Evolutionary conservation across 2,888 invertebrate genomes (phyloP).

Genomic region (Brachypterus glaber): DNA sequence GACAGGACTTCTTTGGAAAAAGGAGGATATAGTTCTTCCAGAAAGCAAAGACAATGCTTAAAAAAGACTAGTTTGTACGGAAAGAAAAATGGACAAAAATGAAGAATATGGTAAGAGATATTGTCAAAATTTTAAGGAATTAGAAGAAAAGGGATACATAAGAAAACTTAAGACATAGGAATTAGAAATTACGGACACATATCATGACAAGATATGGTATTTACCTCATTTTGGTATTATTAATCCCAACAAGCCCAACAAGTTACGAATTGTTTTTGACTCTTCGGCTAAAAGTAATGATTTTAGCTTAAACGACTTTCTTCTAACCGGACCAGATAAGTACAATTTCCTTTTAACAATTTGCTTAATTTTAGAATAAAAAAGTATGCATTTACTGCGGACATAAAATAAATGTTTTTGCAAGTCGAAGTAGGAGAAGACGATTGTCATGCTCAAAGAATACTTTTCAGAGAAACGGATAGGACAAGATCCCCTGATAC

Average conservation of each 20-base stretch:
- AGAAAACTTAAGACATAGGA: neutral
- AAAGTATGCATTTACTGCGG: too few species aligned
- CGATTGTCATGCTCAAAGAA: too few species aligned
- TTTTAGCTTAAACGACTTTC: conserved; percentile 2
- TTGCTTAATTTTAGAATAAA: conserved; percentile 10
- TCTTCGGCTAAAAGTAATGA: conserved; percentile 1
- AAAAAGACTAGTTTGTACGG: conserved; percentile 6
- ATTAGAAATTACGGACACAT: too few species aligned
- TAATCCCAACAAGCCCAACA: conserved; percentile 4
- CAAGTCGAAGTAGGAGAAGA: conserved; percentile 3
- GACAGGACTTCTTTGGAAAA: conserved; percentile 11
- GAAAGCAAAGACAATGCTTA: conserved; percentile 8
- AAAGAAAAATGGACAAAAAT: conserved; percentile 12
- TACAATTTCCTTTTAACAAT: conserved; percentile 6
- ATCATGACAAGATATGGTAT: conserved; percentile 2
- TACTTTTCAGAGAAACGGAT: too few species aligned
- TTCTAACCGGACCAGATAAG: conserved; percentile 8
- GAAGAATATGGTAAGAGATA: too few species aligned
- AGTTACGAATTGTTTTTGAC: conserved; percentile 5
- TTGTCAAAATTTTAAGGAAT: too few species aligned
- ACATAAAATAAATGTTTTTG: too few species aligned
- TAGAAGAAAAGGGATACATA: too few species aligned
- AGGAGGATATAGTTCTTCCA: conserved; percentile 7
- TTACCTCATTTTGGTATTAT: conserved; percentile 7
- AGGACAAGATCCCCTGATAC: too few species aligned